phyloP scores from a whole-genome alignment of 2,113 vertebrate species.

The Trogon surrucura region DNA sequence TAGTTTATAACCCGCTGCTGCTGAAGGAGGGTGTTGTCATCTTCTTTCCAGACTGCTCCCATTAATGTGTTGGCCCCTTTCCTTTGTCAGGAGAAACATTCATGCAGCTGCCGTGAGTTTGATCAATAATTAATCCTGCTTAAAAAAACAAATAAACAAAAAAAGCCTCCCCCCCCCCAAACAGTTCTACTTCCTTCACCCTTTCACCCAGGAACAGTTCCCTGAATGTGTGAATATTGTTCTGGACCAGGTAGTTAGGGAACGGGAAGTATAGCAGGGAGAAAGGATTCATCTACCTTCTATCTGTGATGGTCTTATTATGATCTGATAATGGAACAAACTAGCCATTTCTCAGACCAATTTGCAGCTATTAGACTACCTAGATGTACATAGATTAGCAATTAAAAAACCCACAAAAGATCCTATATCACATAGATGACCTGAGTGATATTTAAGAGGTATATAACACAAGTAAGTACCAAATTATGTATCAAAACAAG shows the following conservation, averaged over 20 bases:
- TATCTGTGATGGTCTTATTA: not conserved
- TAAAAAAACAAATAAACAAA: not conserved
- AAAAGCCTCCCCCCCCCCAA: accelerated
- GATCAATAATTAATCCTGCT: not conserved
- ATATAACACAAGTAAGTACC: not conserved
- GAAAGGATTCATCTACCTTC: not conserved
- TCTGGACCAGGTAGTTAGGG: too few species aligned
- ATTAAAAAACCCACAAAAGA: not conserved
- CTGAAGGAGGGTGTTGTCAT: not conserved
- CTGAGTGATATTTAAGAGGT: not conserved
- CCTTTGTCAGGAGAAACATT: not conserved
- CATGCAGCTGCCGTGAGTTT: not conserved
- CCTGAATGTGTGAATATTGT: not conserved
- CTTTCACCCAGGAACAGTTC: not conserved
- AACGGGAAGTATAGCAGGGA: not conserved
- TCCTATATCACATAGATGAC: not conserved
- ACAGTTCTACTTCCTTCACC: not conserved
- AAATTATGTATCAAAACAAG: not conserved
- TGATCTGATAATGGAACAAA: not conserved
- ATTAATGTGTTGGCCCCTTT: not conserved
- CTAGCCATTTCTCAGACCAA: not conserved
- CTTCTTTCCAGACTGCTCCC: not conserved
- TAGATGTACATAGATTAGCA: not conserved
- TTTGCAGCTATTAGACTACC: not conserved
- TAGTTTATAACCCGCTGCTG: not conserved